phyloP scores from a whole-genome alignment of 2,113 vertebrate species.

The Pelvicachromis taeniatus region DNA sequence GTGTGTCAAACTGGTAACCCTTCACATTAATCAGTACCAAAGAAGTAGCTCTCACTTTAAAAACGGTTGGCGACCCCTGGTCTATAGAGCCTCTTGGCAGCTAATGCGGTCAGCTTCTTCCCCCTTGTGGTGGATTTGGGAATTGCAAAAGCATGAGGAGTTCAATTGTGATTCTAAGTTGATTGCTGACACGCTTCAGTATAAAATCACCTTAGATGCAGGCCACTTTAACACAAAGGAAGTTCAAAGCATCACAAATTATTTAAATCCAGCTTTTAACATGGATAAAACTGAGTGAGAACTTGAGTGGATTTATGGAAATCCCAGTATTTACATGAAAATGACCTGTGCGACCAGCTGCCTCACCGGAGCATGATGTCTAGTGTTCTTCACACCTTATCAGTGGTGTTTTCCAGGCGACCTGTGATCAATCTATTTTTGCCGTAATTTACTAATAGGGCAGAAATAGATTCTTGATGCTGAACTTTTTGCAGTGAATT shows the following conservation, averaged over 20 bases:
- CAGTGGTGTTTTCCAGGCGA: neutral
- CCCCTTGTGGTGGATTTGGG: conserved; percentile 25
- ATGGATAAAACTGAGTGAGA: neutral
- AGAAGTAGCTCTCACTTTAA: too few relatives aligned
- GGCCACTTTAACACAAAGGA: neutral
- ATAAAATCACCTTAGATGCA: neutral
- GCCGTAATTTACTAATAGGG: neutral
- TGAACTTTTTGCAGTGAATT: neutral
- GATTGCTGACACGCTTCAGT: neutral
- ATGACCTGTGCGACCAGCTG: neutral
- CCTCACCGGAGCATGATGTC: neutral
- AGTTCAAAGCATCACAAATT: neutral
- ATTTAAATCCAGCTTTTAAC: neutral
- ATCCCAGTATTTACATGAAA: neutral
- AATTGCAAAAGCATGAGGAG: neutral
- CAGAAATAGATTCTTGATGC: neutral
- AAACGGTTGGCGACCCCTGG: too few relatives aligned
- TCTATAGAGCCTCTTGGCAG: neutral
- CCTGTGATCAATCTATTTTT: too few relatives aligned
- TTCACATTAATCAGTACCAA: too few relatives aligned
- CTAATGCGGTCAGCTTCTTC: neutral
- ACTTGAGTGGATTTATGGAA: neutral
- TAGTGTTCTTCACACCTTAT: neutral
- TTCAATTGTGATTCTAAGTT: neutral
- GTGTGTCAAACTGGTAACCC: too few relatives aligned